A percentile compares a stretch with the other conserved stretches of the same genome.
These are phyloP conservation scores for Momotus momota DNA, from an alignment of 2,797 vertebrate species.

Conservation along the genomic window DNA sequence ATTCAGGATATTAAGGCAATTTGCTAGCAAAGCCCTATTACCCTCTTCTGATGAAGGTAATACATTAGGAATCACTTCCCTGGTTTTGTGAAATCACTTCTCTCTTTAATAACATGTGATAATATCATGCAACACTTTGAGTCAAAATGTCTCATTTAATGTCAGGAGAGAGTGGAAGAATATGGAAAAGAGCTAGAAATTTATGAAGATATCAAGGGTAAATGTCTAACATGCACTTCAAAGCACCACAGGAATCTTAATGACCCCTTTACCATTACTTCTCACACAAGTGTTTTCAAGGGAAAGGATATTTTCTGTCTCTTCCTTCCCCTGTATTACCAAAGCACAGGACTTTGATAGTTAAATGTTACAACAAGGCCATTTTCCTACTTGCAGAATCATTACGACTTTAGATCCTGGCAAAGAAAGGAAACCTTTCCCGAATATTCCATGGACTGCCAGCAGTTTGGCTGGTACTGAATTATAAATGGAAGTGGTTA, in stretches of 20 bases:
- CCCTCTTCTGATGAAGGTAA: neutral
- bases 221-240: neutral
- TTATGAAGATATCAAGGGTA: neutral
- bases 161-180: neutral
- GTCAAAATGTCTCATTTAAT: neutral
- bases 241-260: neutral
- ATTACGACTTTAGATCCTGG: neutral
- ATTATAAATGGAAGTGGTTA: neutral
- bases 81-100: neutral
- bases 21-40: neutral
- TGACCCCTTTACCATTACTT: neutral
- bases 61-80: neutral
- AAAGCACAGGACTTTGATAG: neutral
- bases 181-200: neutral
- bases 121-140: neutral
- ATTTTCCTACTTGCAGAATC: neutral
- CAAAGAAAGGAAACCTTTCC: neutral
- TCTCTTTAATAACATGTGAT: neutral
- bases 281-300: neutral
- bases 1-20: neutral
- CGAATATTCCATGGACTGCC: neutral
- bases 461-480: neutral
- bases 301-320: neutral
- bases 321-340: neutral
- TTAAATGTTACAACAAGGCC: neutral